Evolutionary conservation across 2,888 invertebrate genomes (phyloP).

Genomic region (Piscicola geometra): DNA sequence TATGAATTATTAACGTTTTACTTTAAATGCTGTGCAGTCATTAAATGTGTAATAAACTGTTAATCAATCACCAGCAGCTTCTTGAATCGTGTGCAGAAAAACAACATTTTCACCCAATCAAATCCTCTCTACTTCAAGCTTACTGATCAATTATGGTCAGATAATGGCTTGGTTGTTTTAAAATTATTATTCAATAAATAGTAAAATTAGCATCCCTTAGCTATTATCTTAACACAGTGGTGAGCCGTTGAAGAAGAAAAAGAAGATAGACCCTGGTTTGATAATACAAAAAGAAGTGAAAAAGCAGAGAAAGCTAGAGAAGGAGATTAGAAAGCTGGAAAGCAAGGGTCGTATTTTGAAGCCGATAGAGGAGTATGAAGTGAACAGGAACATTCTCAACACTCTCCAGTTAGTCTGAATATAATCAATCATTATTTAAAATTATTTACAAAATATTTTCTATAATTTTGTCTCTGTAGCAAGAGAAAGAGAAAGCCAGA

Average conservation of each 20-base stretch:
- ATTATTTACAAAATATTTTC: background rate
- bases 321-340: slow-evolving; percentile 75
- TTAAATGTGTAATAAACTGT: too few species aligned
- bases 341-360: slow-evolving; percentile 77
- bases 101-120: background rate
- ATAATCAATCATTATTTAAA: background rate
- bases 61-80: too few species aligned
- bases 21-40: too few species aligned
- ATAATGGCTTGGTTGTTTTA: background rate
- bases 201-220: too few species aligned
- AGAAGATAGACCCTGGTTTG: slow-evolving; percentile 74
- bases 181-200: too few species aligned
- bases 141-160: slow-evolving; percentile 19
- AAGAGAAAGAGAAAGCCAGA: slow-evolving; percentile 37
- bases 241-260: slow-evolving; percentile 86
- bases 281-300: slow-evolving; percentile 76
- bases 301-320: slow-evolving; percentile 76
- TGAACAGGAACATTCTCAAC: slow-evolving; percentile 57
- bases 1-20: too few species aligned
- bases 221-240: slow-evolving; percentile 48
- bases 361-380: slow-evolving; percentile 80
- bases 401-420: slow-evolving; percentile 37
- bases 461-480: slow-evolving; percentile 15
- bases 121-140: slow-evolving; percentile 27
- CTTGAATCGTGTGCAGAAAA: background rate